Base-by-base conservation (phyloP, 2,888 invertebrate species). In the Brachynemurus nebulosus region DNA sequence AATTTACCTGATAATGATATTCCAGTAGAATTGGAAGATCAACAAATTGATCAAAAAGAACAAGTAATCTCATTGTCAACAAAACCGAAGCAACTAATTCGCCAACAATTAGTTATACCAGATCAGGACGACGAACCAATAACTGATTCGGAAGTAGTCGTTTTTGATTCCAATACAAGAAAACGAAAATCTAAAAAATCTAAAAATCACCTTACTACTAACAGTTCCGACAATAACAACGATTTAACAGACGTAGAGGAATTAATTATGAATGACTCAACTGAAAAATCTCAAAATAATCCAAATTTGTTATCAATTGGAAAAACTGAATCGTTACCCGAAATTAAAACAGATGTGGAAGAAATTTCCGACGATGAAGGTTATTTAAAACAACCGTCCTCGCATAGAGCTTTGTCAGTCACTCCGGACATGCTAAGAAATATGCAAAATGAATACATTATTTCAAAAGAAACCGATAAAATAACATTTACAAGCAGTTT, bases 341-440 rank as follows among this genome's bases (percentile, higher is more conserved):
- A 51, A 25, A 51, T 46, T 35, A 54, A 57, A 46, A 67, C 66
- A 14, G 71, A 71, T 51, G 45, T 60, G 8, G 71, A 71, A 54
- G 63, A 66, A 45, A 44, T 67, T 7, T 65, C 64, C 33, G 64
- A 60, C 21, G 65, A 66, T 42, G 67, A 67, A 40, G 47, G 45
- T 23, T 18, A 17, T 12, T 12, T 27, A 33, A 52, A 51, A 25
- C 45, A 49, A 25, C 30, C 37, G 1, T 44, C 44, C 34, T 23
- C 23, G 8, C 30, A 46, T 6, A 52, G 55, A 45, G 49, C 54
- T 8, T 36, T 51, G 12, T 51, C 52, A 6, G 49, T 50, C 14
- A 61, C 60, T 11, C 60, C 61, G 2, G 53, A 55, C 40, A 52
- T 54, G 40, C 48, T 62, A 52, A 48, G 55, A 33, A 54, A 58